phyloP scores from a whole-genome alignment of 2,888 invertebrate genomes.

The Cephonodes hylas region DNA sequence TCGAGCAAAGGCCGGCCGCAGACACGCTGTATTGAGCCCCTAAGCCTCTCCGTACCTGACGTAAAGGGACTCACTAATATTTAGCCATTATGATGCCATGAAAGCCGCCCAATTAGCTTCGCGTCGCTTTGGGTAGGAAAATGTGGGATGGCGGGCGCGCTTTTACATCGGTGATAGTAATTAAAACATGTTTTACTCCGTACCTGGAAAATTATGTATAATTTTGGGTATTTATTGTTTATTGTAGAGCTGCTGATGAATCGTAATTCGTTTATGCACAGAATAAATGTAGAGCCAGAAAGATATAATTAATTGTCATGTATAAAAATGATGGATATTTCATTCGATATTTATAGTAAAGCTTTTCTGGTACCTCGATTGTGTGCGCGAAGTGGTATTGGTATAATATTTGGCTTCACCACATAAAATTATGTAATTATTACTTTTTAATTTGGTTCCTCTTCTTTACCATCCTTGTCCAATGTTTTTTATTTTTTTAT shows the following conservation, averaged over 20 bases:
- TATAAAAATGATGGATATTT: too few relatives aligned
- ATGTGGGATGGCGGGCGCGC: background rate
- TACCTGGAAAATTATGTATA: constrained; percentile 15
- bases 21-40: constrained; percentile 14
- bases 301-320: too few relatives aligned
- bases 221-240: background rate
- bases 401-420: too few relatives aligned
- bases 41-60: constrained; percentile 16
- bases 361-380: too few relatives aligned
- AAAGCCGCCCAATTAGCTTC: constrained; percentile 50
- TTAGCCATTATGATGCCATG: constrained; percentile 48
- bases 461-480: too few relatives aligned
- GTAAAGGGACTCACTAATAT: constrained; percentile 60
- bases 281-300: too few relatives aligned
- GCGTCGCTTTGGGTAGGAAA: constrained; percentile 27
- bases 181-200: background rate
- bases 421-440: too few relatives aligned
- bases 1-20: constrained; percentile 19
- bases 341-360: too few relatives aligned
- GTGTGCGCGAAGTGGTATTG: too few relatives aligned
- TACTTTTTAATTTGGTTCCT: too few relatives aligned
- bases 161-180: constrained; percentile 1
- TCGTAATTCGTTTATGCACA: background rate
- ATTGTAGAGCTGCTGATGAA: background rate
- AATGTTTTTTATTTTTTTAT: too few relatives aligned